These are phyloP conservation scores for Fistularia tabacaria DNA, from an alignment of 2,797 vertebrate species.

Conservation along the genomic window DNA sequence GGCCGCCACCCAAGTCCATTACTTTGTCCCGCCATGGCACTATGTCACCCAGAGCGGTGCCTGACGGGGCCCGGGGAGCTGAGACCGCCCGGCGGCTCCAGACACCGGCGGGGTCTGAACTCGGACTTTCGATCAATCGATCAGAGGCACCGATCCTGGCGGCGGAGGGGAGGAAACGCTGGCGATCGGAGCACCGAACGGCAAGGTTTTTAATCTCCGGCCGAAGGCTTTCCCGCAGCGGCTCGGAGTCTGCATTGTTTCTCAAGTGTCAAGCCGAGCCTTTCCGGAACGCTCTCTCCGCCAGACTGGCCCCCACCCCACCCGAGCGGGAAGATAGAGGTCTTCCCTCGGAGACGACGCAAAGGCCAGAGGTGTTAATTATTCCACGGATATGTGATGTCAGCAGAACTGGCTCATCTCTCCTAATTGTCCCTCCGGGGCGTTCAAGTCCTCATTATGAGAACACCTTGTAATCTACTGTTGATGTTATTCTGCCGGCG, in stretches of 20 bases:
- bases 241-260: too few relatives aligned
- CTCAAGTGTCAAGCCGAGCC: neutral
- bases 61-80: conserved; percentile 31
- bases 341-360: conserved; percentile 59
- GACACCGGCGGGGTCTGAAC: conserved; percentile 42
- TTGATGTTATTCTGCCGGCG: conserved; percentile 39
- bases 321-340: conserved; percentile 44
- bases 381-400: conserved; percentile 70
- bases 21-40: conserved; percentile 28
- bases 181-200: too few relatives aligned
- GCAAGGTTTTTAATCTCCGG: neutral
- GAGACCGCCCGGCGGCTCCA: conserved; percentile 35
- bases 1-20: neutral
- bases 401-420: conserved; percentile 76
- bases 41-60: conserved; percentile 33
- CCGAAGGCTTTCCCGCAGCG: neutral
- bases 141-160: too few relatives aligned
- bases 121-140: conserved; percentile 16
- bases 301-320: conserved; percentile 26
- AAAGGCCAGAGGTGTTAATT: conserved; percentile 78
- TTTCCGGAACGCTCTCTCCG: conserved; percentile 41
- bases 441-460: conserved; percentile 65
- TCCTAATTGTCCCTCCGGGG: conserved; percentile 72
- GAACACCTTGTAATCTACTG: conserved; percentile 49
- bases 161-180: too few relatives aligned